Conservation (phyloP, 2,888 invertebrate species). For the Ischnura elegans region DNA sequence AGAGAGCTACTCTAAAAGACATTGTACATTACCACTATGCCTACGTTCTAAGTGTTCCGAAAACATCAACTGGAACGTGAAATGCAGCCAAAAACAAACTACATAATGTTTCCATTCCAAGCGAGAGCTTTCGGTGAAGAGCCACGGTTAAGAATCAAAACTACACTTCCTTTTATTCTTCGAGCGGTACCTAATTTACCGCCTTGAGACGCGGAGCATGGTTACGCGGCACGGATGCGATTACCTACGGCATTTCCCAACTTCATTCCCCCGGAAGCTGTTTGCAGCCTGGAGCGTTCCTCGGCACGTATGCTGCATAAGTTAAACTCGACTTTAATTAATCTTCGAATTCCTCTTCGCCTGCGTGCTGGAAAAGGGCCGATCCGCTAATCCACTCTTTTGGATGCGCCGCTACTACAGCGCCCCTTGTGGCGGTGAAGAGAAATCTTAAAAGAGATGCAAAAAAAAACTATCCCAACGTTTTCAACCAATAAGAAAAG, state of each 20-base stretch:
- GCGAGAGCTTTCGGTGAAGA: background rate
- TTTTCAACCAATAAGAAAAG: background rate
- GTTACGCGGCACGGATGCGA: background rate
- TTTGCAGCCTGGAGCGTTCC: background rate
- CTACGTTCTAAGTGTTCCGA: too few species aligned
- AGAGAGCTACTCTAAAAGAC: too few species aligned
- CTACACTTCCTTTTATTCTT: background rate
- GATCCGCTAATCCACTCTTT: constrained; percentile 2
- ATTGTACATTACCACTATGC: too few species aligned
- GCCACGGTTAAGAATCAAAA: background rate
- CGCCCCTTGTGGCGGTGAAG: background rate
- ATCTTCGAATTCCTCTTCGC: background rate
- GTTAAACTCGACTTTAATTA: constrained; percentile 30
- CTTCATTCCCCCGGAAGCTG: background rate
- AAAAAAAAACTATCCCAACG: background rate
- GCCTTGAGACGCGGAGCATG: background rate
- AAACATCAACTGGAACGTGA: too few species aligned
- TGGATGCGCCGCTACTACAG: background rate
- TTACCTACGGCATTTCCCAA: background rate
- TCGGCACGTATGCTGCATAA: background rate
- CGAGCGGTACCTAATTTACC: background rate
- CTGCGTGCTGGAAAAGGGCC: background rate
- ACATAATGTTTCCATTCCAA: background rate
- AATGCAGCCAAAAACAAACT: too few species aligned
- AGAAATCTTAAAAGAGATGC: background rate